Evolutionary conservation across 92 coral and sea anemone genomes (phyloP).

Genomic region (Diadumene lineata): DNA sequence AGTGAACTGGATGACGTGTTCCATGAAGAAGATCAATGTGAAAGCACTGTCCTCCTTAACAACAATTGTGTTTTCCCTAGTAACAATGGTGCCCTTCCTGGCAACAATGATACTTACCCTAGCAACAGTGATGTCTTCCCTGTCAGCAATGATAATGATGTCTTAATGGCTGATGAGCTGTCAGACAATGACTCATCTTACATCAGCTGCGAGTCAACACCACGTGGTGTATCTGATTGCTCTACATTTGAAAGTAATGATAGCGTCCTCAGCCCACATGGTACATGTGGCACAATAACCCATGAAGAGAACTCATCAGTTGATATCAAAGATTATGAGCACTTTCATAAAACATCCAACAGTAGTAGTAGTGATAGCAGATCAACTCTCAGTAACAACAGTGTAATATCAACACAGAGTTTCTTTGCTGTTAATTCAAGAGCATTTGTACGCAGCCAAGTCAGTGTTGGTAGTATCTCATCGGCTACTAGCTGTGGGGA

Average conservation of each 20-base stretch:
- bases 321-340: conserved; percentile 53
- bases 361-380: conserved; percentile 55
- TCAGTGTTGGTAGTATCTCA: conserved; percentile 64
- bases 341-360: conserved; percentile 16
- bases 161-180: conserved; percentile 31
- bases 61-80: too few relatives aligned
- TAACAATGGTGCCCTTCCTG: too few relatives aligned
- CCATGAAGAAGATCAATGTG: background rate
- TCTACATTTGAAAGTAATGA: conserved; percentile 70
- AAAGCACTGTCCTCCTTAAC: too few relatives aligned
- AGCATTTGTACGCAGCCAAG: conserved; percentile 61
- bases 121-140: too few relatives aligned
- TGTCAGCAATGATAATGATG: background rate
- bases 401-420: conserved; percentile 42
- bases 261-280: conserved; percentile 61
- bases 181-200: conserved; percentile 83
- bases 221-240: conserved; percentile 57
- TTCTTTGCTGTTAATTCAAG: conserved; percentile 15
- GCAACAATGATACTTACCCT: too few relatives aligned
- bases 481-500: conserved; percentile 74
- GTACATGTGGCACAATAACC: conserved; percentile 38
- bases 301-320: conserved; percentile 54
- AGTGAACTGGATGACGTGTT: conserved; percentile 18
- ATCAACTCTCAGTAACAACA: conserved; percentile 48
- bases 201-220: conserved; percentile 69